Base-by-base conservation (phyloP, 2,113 vertebrate species). In the Symphodus melops region DNA sequence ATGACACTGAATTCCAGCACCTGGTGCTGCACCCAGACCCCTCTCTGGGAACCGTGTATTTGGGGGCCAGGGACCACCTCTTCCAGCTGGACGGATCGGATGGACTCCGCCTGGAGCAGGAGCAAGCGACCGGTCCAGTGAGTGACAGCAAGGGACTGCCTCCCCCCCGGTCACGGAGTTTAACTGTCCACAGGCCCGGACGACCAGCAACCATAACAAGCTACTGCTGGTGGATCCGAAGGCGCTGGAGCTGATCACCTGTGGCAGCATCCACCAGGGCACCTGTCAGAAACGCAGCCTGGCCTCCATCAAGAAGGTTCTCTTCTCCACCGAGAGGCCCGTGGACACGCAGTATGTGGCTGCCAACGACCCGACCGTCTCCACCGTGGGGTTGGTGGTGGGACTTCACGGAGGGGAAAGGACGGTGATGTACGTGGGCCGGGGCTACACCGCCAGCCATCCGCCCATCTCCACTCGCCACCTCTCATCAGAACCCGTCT, bases 271-370 rank as follows among this genome's bases (percentile, higher is more conserved):
- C 36, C 95, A 97, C 90, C 97, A 99, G 88, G 98, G 98, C 0
- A 96, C 96, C 79, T 99, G 98, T 41, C 96, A 99, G 86, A 98
- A 97, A 84, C 95, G 97, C 68, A 96, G 93, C 76, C 92, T 98
- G 4, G 52, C 51, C 0, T 95, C 94, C 5, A 94, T 99, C 0
- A 80, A 85, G 25, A 74, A 87, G 0, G 82, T 99, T 25, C 90
- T 97, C 3, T 97, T 98, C 80, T 94, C 95, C 44, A 96, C 96
- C 0, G 95, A 96, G 84, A 93, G 97, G 63, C 97, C 98, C 0
- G 97, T 97, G 60, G 98, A 99, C 75, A 98, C 97, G 0, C 98
- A 99, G 82, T 98, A 99, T 0, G 98, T 99, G 17, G 98, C 97
- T 0, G 98, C 98, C 70, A 99, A 98, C 0, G 98, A 99, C 74